phyloP scores from a whole-genome alignment of 2,888 invertebrate species.

The Gastracanthus pulcherrimus region DNA sequence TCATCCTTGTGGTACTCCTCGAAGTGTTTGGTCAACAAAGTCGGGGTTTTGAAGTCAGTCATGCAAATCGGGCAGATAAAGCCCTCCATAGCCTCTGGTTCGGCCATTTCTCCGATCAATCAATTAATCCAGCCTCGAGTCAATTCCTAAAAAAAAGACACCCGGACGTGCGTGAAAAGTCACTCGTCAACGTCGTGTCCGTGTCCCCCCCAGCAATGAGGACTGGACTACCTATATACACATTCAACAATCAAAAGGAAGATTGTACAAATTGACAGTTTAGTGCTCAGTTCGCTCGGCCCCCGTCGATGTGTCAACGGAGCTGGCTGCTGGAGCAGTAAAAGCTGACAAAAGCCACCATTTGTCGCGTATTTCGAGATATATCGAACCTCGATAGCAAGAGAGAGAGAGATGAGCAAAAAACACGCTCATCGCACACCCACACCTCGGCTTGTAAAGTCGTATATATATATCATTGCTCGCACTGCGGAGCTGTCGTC shows the following conservation, averaged over 20 bases:
- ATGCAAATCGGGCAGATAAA: slow-evolving; percentile 97
- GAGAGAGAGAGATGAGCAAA: background rate
- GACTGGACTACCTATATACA: no score
- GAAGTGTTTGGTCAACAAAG: slow-evolving; percentile 91
- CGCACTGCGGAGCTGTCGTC: no score
- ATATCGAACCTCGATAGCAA: background rate
- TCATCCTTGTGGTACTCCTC: slow-evolving; percentile 93
- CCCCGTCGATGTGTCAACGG: background rate
- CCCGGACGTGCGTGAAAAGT: background rate
- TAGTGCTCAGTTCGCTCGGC: no score
- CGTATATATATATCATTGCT: no score
- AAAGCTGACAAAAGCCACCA: background rate
- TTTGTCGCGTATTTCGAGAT: background rate
- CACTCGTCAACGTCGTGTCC: background rate
- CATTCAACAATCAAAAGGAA: background rate
- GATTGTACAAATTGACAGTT: background rate
- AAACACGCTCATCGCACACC: no score
- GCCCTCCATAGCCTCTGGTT: slow-evolving; percentile 87
- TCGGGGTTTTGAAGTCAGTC: slow-evolving; percentile 91
- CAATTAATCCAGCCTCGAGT: no score
- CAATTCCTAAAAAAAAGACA: background rate
- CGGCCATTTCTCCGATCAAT: slow-evolving; percentile 72
- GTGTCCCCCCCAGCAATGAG: no score
- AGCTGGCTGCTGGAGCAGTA: no score
- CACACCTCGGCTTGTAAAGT: no score